Conservation (phyloP, 1,140 invertebrate species). For the Drosophila carrolli region DNA sequence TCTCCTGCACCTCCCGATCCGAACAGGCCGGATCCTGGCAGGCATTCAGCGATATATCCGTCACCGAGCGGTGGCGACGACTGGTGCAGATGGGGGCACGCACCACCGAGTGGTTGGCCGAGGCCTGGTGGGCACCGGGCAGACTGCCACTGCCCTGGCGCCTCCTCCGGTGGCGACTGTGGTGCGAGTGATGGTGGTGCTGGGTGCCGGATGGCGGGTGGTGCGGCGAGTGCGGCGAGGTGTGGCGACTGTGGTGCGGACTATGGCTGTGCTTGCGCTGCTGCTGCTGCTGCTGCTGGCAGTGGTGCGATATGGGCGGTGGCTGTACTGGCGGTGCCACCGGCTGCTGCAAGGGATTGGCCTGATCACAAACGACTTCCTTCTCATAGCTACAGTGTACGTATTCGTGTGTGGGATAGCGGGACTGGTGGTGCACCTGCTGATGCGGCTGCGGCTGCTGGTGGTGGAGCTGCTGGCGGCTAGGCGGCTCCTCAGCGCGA, state of each 20-base stretch:
- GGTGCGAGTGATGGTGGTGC: constrained; percentile 39
- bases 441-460: constrained; percentile 49
- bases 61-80: constrained; percentile 77
- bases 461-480: constrained; percentile 49
- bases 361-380: constrained; percentile 83
- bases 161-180: constrained; percentile 65
- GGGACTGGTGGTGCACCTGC: constrained; percentile 41
- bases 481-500: constrained; percentile 69
- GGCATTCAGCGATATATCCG: constrained; percentile 70
- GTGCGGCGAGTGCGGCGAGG: constrained; percentile 63
- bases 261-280: constrained; percentile 73
- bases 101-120: constrained; percentile 17
- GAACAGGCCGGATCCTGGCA: constrained; percentile 73
- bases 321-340: constrained; percentile 1
- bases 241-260: constrained; percentile 73
- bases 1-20: constrained; percentile 77
- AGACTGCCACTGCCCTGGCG: constrained; percentile 71
- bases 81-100: constrained; percentile 53
- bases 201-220: background rate
- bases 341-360: constrained; percentile 47
- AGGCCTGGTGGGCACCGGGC: constrained; percentile 58
- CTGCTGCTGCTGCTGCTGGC: constrained; percentile 36
- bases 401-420: constrained; percentile 77
- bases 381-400: constrained; percentile 84
- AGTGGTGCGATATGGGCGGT: constrained; percentile 34